A percentile compares a stretch with the other conserved stretches of the same genome.
phyloP scores from a whole-genome alignment of 2,113 vertebrate species.

The Solenodon paradoxus region DNA sequence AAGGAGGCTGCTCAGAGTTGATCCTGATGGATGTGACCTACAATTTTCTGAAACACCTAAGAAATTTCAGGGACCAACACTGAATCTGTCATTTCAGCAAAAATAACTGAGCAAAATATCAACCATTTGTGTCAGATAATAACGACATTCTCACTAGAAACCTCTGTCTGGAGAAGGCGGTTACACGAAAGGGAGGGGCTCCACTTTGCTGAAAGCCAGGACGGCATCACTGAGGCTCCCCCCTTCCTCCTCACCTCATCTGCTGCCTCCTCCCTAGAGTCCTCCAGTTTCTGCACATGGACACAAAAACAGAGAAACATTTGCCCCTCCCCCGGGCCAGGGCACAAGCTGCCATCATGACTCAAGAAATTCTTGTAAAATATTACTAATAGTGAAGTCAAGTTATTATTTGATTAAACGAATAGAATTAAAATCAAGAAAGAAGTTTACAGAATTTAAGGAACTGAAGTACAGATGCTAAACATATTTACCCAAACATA shows the following conservation, averaged over 20 bases:
- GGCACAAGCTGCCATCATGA: not conserved
- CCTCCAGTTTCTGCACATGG: not conserved
- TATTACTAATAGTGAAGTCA: not conserved
- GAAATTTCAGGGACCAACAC: not conserved
- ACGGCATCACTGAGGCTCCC: too few relatives aligned
- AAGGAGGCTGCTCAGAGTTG: not conserved
- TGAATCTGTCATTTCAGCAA: not conserved
- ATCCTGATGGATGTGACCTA: not conserved
- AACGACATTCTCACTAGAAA: not conserved
- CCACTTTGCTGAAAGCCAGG: not conserved
- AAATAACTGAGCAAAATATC: not conserved
- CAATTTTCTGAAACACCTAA: slow-evolving; percentile 7
- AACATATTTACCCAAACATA: not conserved
- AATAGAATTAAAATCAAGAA: not conserved
- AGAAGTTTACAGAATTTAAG: not conserved
- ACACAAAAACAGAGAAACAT: not conserved
- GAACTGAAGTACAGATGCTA: not conserved
- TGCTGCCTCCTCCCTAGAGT: not conserved
- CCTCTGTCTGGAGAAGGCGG: not conserved
- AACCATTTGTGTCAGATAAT: not conserved
- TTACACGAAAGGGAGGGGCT: not conserved
- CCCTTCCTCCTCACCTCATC: not conserved
- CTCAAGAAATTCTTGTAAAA: slow-evolving; percentile 10
- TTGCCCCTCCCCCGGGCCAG: not conserved
- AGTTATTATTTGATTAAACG: not conserved